These are phyloP conservation scores for Seriola dumerili DNA, from an alignment of 2,113 vertebrate genomes.

Conservation along the genomic window DNA sequence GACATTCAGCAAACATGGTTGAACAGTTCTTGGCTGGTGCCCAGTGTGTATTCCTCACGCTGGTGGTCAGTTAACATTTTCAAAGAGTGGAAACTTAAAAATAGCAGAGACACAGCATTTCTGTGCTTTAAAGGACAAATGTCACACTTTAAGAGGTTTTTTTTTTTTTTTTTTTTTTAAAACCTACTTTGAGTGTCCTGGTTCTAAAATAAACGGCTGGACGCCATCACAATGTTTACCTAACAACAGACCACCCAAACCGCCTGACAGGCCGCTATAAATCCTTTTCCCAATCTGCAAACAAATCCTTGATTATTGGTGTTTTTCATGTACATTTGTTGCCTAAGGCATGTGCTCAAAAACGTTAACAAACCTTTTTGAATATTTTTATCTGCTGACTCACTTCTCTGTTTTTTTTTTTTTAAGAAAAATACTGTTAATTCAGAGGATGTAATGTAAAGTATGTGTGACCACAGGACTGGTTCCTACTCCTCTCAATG, in stretches of 20 bases:
- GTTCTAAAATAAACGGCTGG: constrained; percentile 14
- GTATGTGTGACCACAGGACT: too few species aligned
- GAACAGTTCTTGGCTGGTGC: background rate
- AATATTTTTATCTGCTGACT: background rate
- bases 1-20: background rate
- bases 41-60: background rate
- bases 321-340: background rate
- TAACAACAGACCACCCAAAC: constrained; percentile 26
- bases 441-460: background rate
- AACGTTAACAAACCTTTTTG: too few species aligned
- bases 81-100: constrained; percentile 10
- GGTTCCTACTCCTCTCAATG: background rate
- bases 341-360: background rate
- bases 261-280: background rate
- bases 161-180: constrained; percentile 2
- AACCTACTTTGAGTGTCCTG: constrained; percentile 14
- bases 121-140: constrained; percentile 28
- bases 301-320: background rate
- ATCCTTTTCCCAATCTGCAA: background rate
- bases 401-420: background rate
- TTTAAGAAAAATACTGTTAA: background rate
- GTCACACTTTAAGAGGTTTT: background rate
- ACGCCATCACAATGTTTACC: background rate
- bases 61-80: constrained; percentile 5
- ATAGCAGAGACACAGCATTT: constrained; percentile 5